Evolutionary conservation across 2,888 invertebrate species (phyloP), one percentile per base, ranked within the genome.

Genomic region (Nesidiocoris tenuis): DNA sequence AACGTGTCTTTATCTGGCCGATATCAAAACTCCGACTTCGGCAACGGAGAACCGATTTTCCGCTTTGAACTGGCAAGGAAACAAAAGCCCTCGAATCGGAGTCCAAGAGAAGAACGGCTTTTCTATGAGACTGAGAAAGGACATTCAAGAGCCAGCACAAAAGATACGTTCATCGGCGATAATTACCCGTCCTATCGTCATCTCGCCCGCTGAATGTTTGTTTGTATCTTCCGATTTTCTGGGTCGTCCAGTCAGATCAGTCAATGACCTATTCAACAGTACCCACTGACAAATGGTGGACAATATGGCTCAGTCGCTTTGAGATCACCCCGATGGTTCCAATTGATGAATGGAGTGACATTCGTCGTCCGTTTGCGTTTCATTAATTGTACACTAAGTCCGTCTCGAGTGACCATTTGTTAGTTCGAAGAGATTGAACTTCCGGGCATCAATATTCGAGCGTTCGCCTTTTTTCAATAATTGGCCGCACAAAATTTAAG

Each of bases 1-100:
- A 57, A 59, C 70, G 70, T 70, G 70, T 23, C 70, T 61, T 57
- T 59, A 70, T 70, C 61, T 70, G 70, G 70, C 59, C 70, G 70
- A 70, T 70, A 70, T 70, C 61, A 59, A 59, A 39, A 39, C 39
- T 39, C 39, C 39, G 39, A 39, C 39, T 64, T 65, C 25, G 18
- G 65, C 25, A 39, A 39, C 25, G 39, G 65, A 24, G 65, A 65
- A 18, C 18, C 65, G 65, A 65, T 65, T 63, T 39, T 9, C 19
- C 24, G 63, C 39, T 65, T 65, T 65, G 65, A 65, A 39, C 65
- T 64, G 7, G 61, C 39, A 39, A 39, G 39, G 39, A 39, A 39
- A 39, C 39, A 39, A 39, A 39, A 39, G 39, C 12, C 39, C 39
- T 12, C 39, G 39, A 39, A 7, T 39, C 12, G 5, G 39, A 39